Evolutionary conservation across 2,797 vertebrate species (phyloP).

Genomic region (Staurois parvus): DNA sequence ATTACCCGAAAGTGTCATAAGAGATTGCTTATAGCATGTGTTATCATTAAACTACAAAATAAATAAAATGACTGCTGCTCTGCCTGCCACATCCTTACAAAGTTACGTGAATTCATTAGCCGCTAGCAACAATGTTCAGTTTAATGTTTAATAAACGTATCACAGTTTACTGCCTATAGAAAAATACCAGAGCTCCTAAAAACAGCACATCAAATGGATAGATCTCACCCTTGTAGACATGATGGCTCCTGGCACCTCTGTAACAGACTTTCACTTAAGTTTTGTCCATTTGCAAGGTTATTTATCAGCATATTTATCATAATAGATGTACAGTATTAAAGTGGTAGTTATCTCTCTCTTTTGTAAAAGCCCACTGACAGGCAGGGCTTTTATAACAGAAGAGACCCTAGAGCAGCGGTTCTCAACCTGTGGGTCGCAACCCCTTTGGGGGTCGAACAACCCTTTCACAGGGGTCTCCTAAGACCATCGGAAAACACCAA

Average conservation of each 20-base stretch:
- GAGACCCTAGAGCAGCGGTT: no score
- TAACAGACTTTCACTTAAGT: background rate
- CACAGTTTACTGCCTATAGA: background rate
- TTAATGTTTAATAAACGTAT: background rate
- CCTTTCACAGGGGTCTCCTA: no score
- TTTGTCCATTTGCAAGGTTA: background rate
- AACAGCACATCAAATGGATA: background rate
- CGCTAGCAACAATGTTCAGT: background rate
- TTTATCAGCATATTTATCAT: background rate
- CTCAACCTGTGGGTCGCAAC: no score
- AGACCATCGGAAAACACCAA: no score
- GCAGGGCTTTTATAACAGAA: no score
- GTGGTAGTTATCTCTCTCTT: no score
- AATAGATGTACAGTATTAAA: background rate
- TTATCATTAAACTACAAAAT: background rate
- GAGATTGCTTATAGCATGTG: background rate
- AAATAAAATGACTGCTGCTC: background rate
- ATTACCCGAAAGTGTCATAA: background rate
- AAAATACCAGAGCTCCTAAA: background rate
- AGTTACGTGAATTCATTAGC: background rate
- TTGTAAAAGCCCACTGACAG: no score
- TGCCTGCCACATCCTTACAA: constrained; percentile 7
- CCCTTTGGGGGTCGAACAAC: no score
- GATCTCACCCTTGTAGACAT: background rate
- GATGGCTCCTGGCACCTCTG: background rate